Evolutionary conservation across 2,113 vertebrate species (phyloP).

Genomic region (Oryzias curvinotus): DNA sequence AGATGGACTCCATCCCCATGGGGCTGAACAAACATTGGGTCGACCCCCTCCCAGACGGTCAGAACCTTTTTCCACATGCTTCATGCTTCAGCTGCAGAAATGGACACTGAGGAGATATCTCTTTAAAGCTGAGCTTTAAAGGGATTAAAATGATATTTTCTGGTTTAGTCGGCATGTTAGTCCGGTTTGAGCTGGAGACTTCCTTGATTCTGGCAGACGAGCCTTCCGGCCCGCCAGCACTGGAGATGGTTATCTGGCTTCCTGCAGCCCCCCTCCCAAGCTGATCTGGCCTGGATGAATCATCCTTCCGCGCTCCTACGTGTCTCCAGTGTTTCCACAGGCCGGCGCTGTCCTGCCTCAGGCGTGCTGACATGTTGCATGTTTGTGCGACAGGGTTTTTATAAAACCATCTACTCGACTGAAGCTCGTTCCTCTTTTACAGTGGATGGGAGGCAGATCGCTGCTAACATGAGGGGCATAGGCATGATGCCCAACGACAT

Average conservation of each 20-base stretch:
- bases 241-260: slow-evolving; percentile 64
- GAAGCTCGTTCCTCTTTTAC: neutral
- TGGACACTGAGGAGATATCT: too few relatives aligned
- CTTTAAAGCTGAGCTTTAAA: neutral
- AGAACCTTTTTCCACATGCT: slow-evolving; percentile 23
- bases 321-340: slow-evolving; percentile 6
- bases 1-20: slow-evolving; percentile 99
- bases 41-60: slow-evolving; percentile 96
- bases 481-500: slow-evolving; percentile 99
- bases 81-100: neutral
- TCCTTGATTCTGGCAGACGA: slow-evolving; percentile 25
- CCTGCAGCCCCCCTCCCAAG: slow-evolving; percentile 45
- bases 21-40: slow-evolving; percentile 99
- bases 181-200: slow-evolving; percentile 17
- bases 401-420: neutral
- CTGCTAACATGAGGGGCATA: slow-evolving; percentile 98
- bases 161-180: neutral
- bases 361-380: neutral
- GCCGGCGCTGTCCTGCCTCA: slow-evolving; percentile 7
- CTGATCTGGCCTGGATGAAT: slow-evolving; percentile 45
- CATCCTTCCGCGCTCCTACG: slow-evolving; percentile 17
- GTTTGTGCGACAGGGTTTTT: too few relatives aligned
- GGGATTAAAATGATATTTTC: neutral
- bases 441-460: slow-evolving; percentile 96
- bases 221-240: slow-evolving; percentile 26